Evolutionary conservation across 2,113 vertebrate genomes (phyloP).

Genomic region (Petromus typicus): DNA sequence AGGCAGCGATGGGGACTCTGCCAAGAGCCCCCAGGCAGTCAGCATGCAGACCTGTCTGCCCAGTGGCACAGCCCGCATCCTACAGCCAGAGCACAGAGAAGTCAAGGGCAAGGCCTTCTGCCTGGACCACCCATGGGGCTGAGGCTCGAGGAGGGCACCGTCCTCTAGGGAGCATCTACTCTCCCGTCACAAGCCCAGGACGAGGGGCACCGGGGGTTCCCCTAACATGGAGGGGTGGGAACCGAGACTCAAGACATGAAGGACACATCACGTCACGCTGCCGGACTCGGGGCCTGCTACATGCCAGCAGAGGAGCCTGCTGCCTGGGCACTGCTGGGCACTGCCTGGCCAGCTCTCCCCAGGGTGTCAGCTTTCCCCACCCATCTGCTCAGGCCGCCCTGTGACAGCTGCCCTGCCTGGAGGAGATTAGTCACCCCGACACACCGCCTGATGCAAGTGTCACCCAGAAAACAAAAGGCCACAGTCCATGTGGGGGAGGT

Average conservation of each 20-base stretch:
- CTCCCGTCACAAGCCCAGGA: not conserved
- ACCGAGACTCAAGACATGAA: not conserved
- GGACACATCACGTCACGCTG: not conserved
- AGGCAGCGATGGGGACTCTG: not conserved
- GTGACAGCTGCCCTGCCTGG: conserved; percentile 78
- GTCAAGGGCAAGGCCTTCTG: not conserved
- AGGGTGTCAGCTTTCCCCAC: conserved; percentile 70
- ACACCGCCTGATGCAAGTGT: conserved; percentile 77
- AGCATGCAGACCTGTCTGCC: not conserved
- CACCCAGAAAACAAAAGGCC: conserved; percentile 82
- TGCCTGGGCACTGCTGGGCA: not conserved
- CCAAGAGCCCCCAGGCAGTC: not conserved
- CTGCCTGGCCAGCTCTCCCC: conserved; percentile 7
- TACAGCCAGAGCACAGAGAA: fast-evolving
- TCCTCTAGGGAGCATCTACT: not conserved
- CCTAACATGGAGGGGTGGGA: not conserved
- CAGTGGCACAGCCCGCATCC: not conserved
- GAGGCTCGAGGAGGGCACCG: not conserved
- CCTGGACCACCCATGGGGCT: not conserved
- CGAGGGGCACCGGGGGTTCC: not conserved
- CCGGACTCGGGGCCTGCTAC: fast-evolving
- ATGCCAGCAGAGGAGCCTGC: not conserved
- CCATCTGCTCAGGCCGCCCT: conserved; percentile 49
- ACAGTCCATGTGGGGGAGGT: conserved; percentile 62
- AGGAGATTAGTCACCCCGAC: conserved; percentile 80